Evolutionary conservation across 92 coral and sea anemone genomes (phyloP).

Genomic region (Scolanthus callimorphus): DNA sequence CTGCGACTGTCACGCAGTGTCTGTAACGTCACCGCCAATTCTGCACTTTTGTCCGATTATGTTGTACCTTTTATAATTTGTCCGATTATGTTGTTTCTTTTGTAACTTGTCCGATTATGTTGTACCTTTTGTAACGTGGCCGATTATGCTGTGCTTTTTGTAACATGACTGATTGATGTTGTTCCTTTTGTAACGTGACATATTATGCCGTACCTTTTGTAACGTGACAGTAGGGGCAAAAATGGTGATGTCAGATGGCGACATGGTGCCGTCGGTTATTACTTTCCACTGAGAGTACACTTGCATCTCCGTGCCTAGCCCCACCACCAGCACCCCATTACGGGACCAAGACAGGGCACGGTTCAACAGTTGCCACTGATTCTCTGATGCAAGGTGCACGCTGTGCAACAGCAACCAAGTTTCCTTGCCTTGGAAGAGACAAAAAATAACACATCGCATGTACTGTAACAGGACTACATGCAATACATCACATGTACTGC

Average conservation of each 20-base stretch:
- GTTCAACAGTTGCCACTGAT: slow-evolving; percentile 82
- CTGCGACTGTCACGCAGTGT: too few species aligned
- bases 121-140: too few species aligned
- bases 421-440: slow-evolving; percentile 34
- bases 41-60: too few species aligned
- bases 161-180: too few species aligned
- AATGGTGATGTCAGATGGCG: slow-evolving; percentile 53
- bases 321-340: slow-evolving; percentile 92
- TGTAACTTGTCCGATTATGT: too few species aligned
- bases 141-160: too few species aligned
- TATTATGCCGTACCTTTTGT: slow-evolving; percentile 67
- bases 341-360: slow-evolving; percentile 90
- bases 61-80: too few species aligned
- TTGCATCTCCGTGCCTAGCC: slow-evolving; percentile 96
- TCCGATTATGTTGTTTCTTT: too few species aligned
- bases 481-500: too few species aligned
- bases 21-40: too few species aligned
- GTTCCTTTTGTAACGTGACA: too few species aligned
- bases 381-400: slow-evolving; percentile 78
- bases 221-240: slow-evolving; percentile 79
- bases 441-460: not conserved
- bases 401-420: slow-evolving; percentile 83
- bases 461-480: too few species aligned
- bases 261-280: slow-evolving; percentile 61
- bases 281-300: slow-evolving; percentile 95